Evolutionary conservation across 2,113 vertebrate genomes (phyloP).

Genomic region (Psittacara wagleri): DNA sequence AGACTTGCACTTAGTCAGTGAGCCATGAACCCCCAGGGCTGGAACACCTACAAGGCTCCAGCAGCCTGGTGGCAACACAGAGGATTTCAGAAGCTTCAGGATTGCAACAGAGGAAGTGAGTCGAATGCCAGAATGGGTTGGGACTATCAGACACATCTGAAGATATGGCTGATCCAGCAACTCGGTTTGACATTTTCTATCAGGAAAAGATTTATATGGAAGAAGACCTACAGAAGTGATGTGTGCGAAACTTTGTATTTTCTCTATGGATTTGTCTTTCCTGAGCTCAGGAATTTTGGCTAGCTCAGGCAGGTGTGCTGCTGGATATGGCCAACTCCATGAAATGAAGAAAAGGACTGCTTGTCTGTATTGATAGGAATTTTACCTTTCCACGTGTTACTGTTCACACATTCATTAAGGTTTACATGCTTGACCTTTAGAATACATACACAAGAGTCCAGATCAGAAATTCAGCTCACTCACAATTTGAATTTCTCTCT

Average conservation of each 20-base stretch:
- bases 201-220: neutral
- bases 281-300: neutral
- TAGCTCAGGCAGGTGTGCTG: neutral
- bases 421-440: neutral
- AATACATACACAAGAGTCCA: neutral
- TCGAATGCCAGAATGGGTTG: neutral
- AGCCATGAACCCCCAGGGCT: neutral
- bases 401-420: neutral
- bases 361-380: neutral
- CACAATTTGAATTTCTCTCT: neutral
- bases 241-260: neutral
- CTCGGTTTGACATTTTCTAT: neutral
- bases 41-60: neutral
- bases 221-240: neutral
- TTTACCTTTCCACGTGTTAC: neutral
- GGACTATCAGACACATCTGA: neutral
- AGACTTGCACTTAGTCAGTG: neutral
- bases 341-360: neutral
- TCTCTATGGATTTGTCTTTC: neutral
- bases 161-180: neutral
- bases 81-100: neutral
- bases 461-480: neutral
- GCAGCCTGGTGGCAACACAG: neutral
- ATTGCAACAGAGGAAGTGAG: neutral
- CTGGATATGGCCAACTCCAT: neutral